These are phyloP conservation scores for Arctocebus calabarensis DNA, from an alignment of 2,797 vertebrate species.

Conservation along the genomic window DNA sequence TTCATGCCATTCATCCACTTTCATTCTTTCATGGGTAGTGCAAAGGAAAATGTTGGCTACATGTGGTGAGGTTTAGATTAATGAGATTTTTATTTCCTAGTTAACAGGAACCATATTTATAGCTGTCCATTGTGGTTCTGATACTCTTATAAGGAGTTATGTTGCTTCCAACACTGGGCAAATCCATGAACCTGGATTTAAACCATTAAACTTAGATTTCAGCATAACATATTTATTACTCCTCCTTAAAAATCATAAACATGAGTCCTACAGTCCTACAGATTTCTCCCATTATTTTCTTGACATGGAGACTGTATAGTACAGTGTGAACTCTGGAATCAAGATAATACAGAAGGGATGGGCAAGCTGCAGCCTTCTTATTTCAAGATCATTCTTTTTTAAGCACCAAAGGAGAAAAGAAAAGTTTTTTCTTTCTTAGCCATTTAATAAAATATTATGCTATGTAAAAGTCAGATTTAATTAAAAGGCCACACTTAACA, in stretches of 20 bases:
- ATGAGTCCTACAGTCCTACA: neutral
- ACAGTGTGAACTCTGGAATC: neutral
- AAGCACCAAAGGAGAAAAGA: no score
- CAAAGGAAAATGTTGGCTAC: neutral
- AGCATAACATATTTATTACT: slow-evolving; percentile 6
- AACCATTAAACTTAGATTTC: slow-evolving; percentile 24
- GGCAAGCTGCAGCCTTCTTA: no score
- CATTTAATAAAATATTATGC: no score
- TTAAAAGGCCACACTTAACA: no score
- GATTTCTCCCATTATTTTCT: neutral
- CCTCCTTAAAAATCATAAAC: neutral
- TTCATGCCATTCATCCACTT: neutral
- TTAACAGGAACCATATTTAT: neutral
- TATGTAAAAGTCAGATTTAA: no score
- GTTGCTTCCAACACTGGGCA: neutral
- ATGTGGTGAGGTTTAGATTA: neutral
- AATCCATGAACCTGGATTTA: neutral
- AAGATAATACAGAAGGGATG: neutral
- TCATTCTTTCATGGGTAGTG: neutral
- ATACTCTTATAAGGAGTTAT: neutral
- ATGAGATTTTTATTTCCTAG: neutral
- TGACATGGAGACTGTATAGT: neutral
- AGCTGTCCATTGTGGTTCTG: neutral
- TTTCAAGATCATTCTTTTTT: no score
- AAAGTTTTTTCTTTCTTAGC: no score